Conservation (phyloP, 2,888 invertebrate species). For the Troglohyphantes excavatus region DNA sequence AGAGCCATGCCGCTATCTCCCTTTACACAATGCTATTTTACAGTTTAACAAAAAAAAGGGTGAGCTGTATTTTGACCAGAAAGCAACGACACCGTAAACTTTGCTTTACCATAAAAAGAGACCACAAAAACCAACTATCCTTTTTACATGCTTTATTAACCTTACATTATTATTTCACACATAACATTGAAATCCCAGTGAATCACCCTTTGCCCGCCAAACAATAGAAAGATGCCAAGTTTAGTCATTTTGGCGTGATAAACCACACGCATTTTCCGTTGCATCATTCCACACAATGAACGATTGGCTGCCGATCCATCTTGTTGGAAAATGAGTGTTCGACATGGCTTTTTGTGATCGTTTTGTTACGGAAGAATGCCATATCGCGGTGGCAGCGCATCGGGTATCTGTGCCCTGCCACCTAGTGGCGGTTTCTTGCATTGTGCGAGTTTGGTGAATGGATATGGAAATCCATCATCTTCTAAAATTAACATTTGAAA, state of each 20-base stretch:
- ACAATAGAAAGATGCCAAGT: conserved; percentile 22
- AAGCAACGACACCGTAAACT: conserved; percentile 9
- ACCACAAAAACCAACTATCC: conserved; percentile 26
- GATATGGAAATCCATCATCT: not conserved
- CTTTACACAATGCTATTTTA: too few relatives aligned
- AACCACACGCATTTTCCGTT: conserved; percentile 51
- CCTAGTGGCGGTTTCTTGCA: conserved; percentile 30
- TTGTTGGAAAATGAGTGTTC: conserved; percentile 45
- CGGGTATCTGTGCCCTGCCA: conserved; percentile 34
- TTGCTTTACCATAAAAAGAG: conserved; percentile 33
- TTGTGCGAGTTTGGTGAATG: not conserved
- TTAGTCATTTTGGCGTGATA: conserved; percentile 25
- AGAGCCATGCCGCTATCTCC: too few relatives aligned
- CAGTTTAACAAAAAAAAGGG: too few relatives aligned
- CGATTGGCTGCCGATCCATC: conserved; percentile 57
- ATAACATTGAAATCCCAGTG: conserved; percentile 10
- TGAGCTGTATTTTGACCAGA: not conserved
- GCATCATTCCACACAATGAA: conserved; percentile 42
- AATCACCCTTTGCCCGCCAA: conserved; percentile 24
- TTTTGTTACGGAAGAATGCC: conserved; percentile 68
- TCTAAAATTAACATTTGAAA: not conserved
- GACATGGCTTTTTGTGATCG: conserved; percentile 52
- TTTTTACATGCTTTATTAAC: conserved; percentile 10
- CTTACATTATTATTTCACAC: conserved; percentile 33
- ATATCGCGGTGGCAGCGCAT: not conserved